Evolutionary conservation across 2,888 invertebrate species (phyloP).

Genomic region (Orthonychiurus folsomi): DNA sequence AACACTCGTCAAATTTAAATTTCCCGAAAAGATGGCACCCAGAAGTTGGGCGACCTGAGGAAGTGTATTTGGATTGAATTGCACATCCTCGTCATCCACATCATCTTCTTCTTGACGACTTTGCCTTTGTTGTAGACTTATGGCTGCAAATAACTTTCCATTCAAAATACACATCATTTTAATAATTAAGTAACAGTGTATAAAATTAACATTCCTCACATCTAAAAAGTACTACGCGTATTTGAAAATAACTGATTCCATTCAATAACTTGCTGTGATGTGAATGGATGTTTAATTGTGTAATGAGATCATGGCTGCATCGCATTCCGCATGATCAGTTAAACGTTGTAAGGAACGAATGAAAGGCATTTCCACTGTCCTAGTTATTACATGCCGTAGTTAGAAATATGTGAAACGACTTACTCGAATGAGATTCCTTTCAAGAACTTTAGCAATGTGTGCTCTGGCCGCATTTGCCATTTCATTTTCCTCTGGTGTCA

Average conservation of each 20-base stretch:
- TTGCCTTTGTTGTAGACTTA: conserved; percentile 19
- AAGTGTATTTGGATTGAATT: conserved; percentile 35
- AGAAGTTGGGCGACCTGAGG: conserved; percentile 40
- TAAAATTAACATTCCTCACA: too few species aligned
- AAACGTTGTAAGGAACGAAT: too few species aligned
- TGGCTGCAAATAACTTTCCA: conserved; percentile 33
- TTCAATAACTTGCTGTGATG: too few species aligned
- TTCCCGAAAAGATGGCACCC: conserved; percentile 39
- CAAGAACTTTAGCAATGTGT: conserved; percentile 35
- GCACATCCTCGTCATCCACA: conserved; percentile 17
- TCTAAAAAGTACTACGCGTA: too few species aligned
- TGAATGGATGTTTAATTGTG: too few species aligned
- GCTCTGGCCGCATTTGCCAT: conserved; percentile 33
- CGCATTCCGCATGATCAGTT: too few species aligned
- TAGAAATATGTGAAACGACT: not conserved
- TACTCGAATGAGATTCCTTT: conserved; percentile 36
- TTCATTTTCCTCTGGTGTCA: conserved; percentile 31
- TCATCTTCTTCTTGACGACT: conserved; percentile 25
- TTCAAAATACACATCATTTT: conserved; percentile 9
- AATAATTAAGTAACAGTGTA: too few species aligned
- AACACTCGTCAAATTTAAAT: conserved; percentile 35
- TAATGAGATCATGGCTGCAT: too few species aligned
- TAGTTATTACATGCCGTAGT: too few species aligned
- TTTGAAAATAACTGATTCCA: too few species aligned
- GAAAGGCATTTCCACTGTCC: too few species aligned